Conservation (phyloP, 1,140 invertebrate genomes). For the Zaprionus kolodkinae region DNA sequence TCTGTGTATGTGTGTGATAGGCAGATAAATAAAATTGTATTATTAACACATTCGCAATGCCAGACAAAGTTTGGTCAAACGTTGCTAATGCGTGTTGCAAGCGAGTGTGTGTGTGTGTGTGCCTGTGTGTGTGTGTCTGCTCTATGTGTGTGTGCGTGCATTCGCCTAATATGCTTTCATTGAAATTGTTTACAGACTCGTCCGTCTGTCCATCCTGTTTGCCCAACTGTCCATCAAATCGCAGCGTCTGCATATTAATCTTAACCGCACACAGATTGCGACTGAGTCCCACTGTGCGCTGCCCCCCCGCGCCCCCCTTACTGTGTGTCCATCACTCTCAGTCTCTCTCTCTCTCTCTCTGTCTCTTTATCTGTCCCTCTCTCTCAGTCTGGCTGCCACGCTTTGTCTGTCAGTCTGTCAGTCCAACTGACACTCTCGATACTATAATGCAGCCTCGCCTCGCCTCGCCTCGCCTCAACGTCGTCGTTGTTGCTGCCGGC, state of each 20-base stretch:
- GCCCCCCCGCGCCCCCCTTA: constrained; percentile 1
- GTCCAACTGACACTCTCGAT: constrained; percentile 58
- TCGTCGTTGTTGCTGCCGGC: constrained; percentile 6
- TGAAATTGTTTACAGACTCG: constrained; percentile 67
- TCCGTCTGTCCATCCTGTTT: constrained; percentile 35
- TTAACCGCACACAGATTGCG: constrained; percentile 51
- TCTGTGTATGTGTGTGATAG: constrained; percentile 6
- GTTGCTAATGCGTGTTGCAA: constrained; percentile 60
- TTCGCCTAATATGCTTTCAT: constrained; percentile 55
- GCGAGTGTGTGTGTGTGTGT: constrained; percentile 12
- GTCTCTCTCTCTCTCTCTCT: neutral
- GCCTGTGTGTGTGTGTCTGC: constrained; percentile 9
- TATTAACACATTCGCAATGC: constrained; percentile 76
- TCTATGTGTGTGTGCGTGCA: constrained; percentile 22
- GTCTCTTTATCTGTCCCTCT: neutral
- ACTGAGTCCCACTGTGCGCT: neutral
- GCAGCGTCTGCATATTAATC: constrained; percentile 69
- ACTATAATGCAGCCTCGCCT: constrained; percentile 47
- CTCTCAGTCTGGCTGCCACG: neutral
- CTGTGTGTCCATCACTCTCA: neutral
- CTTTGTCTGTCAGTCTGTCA: neutral
- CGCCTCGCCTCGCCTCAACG: constrained; percentile 19
- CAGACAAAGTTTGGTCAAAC: constrained; percentile 74
- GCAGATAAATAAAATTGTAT: constrained; percentile 75
- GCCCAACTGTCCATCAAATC: constrained; percentile 43